Percentiles rank a stretch among this genome's conserved stretches.
Conservation (phyloP, 1,140 invertebrate genomes). For the Tetramorium parvispinum region DNA sequence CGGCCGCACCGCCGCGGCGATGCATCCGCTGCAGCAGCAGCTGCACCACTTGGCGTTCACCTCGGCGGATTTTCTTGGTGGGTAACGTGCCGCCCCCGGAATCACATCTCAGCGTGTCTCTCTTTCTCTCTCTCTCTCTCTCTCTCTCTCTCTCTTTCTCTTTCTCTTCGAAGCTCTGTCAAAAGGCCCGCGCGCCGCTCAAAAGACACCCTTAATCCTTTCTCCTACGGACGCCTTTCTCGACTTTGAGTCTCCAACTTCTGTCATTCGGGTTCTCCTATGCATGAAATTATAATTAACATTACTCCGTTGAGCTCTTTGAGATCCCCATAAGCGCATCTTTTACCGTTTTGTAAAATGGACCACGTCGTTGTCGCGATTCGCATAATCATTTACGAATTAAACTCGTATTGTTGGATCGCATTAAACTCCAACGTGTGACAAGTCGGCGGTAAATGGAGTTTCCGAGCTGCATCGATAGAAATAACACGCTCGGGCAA, state of each 20-base stretch:
- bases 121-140: no score
- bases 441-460: not conserved
- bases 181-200: conserved; percentile 13
- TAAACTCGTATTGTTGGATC: not conserved
- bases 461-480: not conserved
- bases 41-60: conserved; percentile 88
- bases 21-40: conserved; percentile 84
- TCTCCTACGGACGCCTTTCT: not conserved
- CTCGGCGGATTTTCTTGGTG: conserved; percentile 91
- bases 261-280: not conserved
- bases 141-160: no score
- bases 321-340: not conserved
- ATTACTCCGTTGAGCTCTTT: not conserved
- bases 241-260: not conserved
- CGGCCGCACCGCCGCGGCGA: conserved; percentile 77
- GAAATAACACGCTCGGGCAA: conserved; percentile 5
- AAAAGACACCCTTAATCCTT: conserved; percentile 18
- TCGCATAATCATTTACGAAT: not conserved
- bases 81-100: conserved; percentile 74
- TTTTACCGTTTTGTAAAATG: not conserved
- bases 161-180: not conserved
- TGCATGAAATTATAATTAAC: conserved; percentile 36
- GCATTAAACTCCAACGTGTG: not conserved
- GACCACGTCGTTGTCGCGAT: not conserved
- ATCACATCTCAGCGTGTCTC: not conserved